Conservation (phyloP, 2,888 invertebrate genomes). For the Monochamus alternatus region DNA sequence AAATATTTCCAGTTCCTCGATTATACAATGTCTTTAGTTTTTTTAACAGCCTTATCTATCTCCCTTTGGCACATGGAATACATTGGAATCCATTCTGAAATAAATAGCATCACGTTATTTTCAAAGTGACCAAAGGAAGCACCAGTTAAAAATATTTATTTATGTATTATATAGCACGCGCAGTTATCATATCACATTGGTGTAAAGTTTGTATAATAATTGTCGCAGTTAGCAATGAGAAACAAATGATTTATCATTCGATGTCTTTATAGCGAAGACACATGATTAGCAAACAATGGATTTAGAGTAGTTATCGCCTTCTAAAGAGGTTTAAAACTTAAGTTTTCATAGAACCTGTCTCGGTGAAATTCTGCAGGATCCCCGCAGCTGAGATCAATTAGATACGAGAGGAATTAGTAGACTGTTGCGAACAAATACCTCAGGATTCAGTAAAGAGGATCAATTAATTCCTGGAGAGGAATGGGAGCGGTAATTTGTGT, state of each 20-base stretch:
- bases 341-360: background rate
- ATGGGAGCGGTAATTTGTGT: background rate
- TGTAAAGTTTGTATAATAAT: too few relatives aligned
- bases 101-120: background rate
- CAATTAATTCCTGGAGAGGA: background rate
- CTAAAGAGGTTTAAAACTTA: background rate
- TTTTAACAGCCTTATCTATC: background rate
- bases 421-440: background rate
- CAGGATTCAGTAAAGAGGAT: background rate
- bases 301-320: too few relatives aligned
- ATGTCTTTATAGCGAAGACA: too few relatives aligned
- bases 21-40: too few relatives aligned
- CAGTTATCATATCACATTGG: too few relatives aligned
- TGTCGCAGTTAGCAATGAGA: too few relatives aligned
- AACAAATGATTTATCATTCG: too few relatives aligned
- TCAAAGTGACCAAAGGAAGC: background rate
- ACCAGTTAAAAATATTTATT: too few relatives aligned
- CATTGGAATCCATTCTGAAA: slow-evolving; percentile 18
- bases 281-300: too few relatives aligned
- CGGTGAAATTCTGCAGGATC: background rate
- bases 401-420: background rate
- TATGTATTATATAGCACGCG: too few relatives aligned
- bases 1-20: too few relatives aligned
- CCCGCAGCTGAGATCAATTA: background rate
- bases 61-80: background rate